Evolutionary conservation across 2,888 invertebrate species (phyloP).

Genomic region (Apocheima hispidaria): DNA sequence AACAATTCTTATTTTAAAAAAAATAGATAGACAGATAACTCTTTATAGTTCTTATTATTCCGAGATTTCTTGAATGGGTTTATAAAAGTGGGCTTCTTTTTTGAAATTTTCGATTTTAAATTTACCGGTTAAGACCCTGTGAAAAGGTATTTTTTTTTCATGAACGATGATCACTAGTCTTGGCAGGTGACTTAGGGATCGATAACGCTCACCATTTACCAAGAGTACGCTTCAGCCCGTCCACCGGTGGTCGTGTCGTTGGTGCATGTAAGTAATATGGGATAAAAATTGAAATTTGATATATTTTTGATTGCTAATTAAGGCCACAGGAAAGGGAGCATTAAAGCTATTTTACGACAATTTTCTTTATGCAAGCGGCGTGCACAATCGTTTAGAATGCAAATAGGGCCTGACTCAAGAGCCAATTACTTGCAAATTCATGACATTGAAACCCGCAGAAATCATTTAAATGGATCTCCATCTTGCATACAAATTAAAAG

Average conservation of each 20-base stretch:
- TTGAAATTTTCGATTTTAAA: too few species aligned
- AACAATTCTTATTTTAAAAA: neutral
- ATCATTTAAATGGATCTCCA: slow-evolving; percentile 46
- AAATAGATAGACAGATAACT: too few species aligned
- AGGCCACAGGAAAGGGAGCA: slow-evolving; percentile 32
- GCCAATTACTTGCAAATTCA: slow-evolving; percentile 50
- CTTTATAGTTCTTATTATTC: too few species aligned
- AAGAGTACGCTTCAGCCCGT: too few species aligned
- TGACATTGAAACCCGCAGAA: slow-evolving; percentile 50
- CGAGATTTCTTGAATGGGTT: too few species aligned
- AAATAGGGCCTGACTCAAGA: slow-evolving; percentile 43
- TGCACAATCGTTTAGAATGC: slow-evolving; percentile 49
- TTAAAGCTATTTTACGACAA: slow-evolving; percentile 40
- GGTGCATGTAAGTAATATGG: neutral
- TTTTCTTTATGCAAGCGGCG: slow-evolving; percentile 48
- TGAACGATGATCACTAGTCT: too few species aligned
- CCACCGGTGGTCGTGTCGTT: too few species aligned
- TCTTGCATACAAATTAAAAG: slow-evolving; percentile 47
- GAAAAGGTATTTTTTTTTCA: too few species aligned
- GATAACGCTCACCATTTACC: too few species aligned
- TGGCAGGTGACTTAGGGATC: too few species aligned
- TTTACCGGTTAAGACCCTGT: too few species aligned
- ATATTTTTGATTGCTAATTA: slow-evolving; percentile 33
- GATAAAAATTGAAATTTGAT: neutral
- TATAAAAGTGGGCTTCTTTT: too few species aligned